These are phyloP conservation scores for Atlantisia rogersi DNA, from an alignment of 2,113 vertebrate species.

Conservation along the genomic window DNA sequence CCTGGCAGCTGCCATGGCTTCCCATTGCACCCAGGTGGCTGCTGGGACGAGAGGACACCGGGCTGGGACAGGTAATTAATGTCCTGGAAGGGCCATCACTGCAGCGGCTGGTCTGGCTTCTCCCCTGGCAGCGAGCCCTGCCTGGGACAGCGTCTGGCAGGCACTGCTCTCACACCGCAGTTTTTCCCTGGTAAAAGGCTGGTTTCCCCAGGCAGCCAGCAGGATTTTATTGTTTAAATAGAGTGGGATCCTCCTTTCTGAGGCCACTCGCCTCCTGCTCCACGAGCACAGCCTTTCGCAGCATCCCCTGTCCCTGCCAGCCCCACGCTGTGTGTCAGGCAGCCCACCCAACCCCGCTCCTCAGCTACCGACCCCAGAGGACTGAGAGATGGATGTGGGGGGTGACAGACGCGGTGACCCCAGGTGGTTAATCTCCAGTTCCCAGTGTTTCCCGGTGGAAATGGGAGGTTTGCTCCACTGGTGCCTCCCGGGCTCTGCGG, in stretches of 20 bases:
- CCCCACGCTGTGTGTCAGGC: neutral
- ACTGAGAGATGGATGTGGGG: neutral
- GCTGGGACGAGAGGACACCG: rapidly evolving
- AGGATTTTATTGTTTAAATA: slow-evolving; percentile 42
- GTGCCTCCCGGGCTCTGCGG: neutral
- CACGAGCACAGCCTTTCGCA: neutral
- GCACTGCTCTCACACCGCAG: neutral
- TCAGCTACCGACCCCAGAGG: neutral
- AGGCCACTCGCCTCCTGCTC: slow-evolving; percentile 29
- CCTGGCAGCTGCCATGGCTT: neutral
- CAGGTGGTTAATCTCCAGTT: neutral
- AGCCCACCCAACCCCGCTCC: neutral
- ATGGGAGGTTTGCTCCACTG: neutral
- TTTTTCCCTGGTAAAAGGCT: neutral
- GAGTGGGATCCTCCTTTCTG: slow-evolving; percentile 57
- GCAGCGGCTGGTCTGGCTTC: neutral
- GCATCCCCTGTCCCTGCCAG: neutral
- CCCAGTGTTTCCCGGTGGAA: neutral
- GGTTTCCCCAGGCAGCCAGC: neutral
- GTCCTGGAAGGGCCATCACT: rapidly evolving
- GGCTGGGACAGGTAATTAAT: neutral
- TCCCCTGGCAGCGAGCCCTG: neutral
- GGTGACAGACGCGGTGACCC: neutral
- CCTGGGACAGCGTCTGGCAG: rapidly evolving
- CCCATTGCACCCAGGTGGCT: neutral